Evolutionary conservation across 2,888 invertebrate species (phyloP), one percentile per base, ranked within the genome.

Genomic region (Volucella inanis): DNA sequence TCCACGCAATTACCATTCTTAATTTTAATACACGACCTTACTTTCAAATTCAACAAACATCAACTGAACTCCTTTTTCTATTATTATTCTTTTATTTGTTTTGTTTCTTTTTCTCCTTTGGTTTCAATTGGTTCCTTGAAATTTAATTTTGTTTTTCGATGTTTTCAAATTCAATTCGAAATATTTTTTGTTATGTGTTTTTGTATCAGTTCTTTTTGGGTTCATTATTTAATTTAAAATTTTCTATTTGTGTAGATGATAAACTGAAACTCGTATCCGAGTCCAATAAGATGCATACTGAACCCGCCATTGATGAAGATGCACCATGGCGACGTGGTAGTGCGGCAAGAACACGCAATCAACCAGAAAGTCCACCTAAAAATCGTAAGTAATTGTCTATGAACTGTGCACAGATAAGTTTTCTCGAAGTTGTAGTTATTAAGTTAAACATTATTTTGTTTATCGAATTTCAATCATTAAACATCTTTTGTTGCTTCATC

Each of bases 291-390:
- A 74, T 87, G 65, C 84, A 87, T 80, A 57, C 87, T 72, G 88
- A 87, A 70, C 85, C 88, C 22, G 81, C 93, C 81, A 94, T 94
- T 87, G 94, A 94, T 88, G 93, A 93, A 86, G 93, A 94, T 89
- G 94, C 94, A 87, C 94, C 94, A 49, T 95, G 95, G 95, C 93
- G 95, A 90, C 94, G 95, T 88, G 94, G 94, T 82, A 93, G 93
- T 87, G 94, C 94, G 55, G 92, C 93, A 89, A 93, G 91, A 90
- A 92, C 93, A 87, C 93, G 93, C 88, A 88, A 89, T 71, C 93
- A 93, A 88, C 93, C 93, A 89, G 92, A 93, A 78, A 93, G 93
- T 89, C 91, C 93, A 88, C 93, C 93, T 89, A 94, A 94, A 91
- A 92, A 93, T 89, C 91, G 94, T 90, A 90, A 92, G 89, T 90